Base-by-base conservation (phyloP, 2,797 vertebrate species). In the Clarias laeviceps region DNA sequence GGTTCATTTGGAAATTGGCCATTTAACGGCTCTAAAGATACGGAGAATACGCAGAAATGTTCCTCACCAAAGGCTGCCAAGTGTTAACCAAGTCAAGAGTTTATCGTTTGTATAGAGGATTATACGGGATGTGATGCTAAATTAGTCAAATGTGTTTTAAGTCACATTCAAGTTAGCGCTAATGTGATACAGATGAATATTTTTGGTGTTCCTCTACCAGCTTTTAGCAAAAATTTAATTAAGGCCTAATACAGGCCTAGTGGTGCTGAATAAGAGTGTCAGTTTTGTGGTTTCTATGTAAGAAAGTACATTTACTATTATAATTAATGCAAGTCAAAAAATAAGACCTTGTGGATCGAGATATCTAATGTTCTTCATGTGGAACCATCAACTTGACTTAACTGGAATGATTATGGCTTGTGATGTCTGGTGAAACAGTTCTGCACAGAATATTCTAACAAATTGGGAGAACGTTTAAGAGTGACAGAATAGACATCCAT, bases 1-100 rank as follows among this genome's bases (percentile, higher is more conserved):
- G 84, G 84, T 85, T 80, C 54, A 29, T 84, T 88, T 87, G 69
- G 84, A 87, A 80, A 83, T 56, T 77, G 76, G 82, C 86, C 82
- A 79, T 78, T 87, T 83, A 68, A 74, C 73, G 83, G 74, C 74
- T 50, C 34, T 82, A 12, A 59, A 66, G 82, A 85, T 59, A 45
- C 29, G 14, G 22, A 61, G 65, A 22, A 24, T 56, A 83, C 87
- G 57, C 82, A 80, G 87, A 82, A 85, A 27, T 32, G 70, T 64
- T 81, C 84, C 81, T 88, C 80, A 84, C 86, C n/a, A 54, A 45
- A 66, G 78, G 84, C 84, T 29, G 45, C 59, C 82, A 84, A 78
- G 86, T 85, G 84, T 83, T 87, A 90, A 83, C 79, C 84, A 83
- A 82, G 74, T 68, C 81, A 64, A 72, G 81, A 37, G 65, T 73